Base-by-base conservation (phyloP, 2,888 invertebrate genomes). In the Drosophila neotestacea region DNA sequence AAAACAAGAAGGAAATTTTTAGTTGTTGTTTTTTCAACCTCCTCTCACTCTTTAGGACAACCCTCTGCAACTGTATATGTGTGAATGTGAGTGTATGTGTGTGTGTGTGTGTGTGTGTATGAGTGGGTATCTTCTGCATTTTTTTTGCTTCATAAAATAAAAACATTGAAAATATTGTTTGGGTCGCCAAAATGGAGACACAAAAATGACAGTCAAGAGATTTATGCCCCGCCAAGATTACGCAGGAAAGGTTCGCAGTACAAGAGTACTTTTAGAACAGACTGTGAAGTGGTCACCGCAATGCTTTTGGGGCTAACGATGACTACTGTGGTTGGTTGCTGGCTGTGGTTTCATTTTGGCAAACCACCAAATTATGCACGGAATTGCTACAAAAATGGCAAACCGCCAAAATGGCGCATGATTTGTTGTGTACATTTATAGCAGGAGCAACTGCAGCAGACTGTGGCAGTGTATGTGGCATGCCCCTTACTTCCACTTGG, bases 151-250 rank as follows among this genome's bases (percentile, higher is more conserved):
- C 71, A 85, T 87, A 85, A 85, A 81, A 85, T 72, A 87, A 82
- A 83, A 86, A 86, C 86, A 88, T 88, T 89, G 89, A 72, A 88
- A 88, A 85, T 88, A 89, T 89, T 89, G 86, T 89, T 89, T 89
- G 88, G 89, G 87, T 89, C 90, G 87, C 89, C 90, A 88, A 88
- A 88, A 89, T 90, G 91, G 89, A 90, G 91, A 90, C 91, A 90
- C 89, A 90, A 90, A 90, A 90, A 90, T 90, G 89, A 91, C 90
- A 90, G 88, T 81, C 77, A 77, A 70, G 87, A 91, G 90, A 90
- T 90, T 91, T 90, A 90, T 90, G 89, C 82, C 85, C 69, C 79
- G 85, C 77, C 87, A 80, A 88, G 89, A 89, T 88, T 88, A 88
- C 88, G 85, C 89, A 88, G 85, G 54, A 67, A 52, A 52, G 56